These are phyloP conservation scores for Malurus elegans DNA, from an alignment of 2,113 vertebrate genomes.

Conservation along the genomic window DNA sequence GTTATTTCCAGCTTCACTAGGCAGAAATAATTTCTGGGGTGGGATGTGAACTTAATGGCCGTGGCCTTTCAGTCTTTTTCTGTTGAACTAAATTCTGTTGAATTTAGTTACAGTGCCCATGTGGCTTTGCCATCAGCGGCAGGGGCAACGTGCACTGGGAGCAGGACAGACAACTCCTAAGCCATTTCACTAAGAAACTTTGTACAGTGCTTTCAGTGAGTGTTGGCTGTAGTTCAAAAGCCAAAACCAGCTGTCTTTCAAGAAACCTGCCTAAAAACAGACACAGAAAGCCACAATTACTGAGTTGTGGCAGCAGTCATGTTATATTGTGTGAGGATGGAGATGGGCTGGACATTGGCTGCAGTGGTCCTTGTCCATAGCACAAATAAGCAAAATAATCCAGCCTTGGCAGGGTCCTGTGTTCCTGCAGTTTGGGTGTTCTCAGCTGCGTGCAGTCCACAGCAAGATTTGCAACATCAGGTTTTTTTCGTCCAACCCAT, in stretches of 20 bases:
- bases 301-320: not conserved
- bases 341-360: not conserved
- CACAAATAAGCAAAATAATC: not conserved
- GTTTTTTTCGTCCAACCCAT: not conserved
- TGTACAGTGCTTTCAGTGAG: not conserved
- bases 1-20: not conserved
- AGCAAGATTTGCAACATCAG: not conserved
- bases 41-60: not conserved
- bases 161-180: not conserved
- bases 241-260: not conserved
- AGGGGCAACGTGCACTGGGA: not conserved
- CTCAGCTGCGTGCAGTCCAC: not conserved
- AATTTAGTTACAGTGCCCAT: not conserved
- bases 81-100: not conserved
- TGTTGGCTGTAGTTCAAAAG: not conserved
- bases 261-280: not conserved
- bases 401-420: not conserved
- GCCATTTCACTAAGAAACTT: not conserved
- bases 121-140: accelerated
- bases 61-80: not conserved
- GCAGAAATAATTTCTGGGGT: not conserved
- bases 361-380: not conserved
- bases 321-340: not conserved
- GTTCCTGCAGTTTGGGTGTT: not conserved
- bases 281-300: not conserved